Base-by-base conservation (phyloP, 1,140 invertebrate genomes). In the Aricia agestis region DNA sequence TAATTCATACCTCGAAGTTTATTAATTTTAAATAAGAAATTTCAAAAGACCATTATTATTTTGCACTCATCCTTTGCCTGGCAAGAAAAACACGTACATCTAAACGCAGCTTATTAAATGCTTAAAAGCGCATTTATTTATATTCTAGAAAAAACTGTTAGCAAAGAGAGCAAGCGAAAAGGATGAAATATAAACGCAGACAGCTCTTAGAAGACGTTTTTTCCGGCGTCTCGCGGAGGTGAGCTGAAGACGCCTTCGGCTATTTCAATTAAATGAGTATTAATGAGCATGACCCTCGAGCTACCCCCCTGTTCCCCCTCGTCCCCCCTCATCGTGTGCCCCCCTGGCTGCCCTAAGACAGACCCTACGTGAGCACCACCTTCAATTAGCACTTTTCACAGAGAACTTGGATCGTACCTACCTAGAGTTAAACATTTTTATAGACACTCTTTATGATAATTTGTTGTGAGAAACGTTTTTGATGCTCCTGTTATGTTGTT, bases 241-340 rank as follows among this genome's bases (percentile, higher is more conserved):
- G 18, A n/a, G 59, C 59, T 6, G 13, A 59, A 63, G 59, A 63
- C 59, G 59, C 59, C 59, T 10, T 19, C 19, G 59, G 59, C 59
- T 18, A 63, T 63, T 63, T 63, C 59, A 63, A 63, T 63, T 63
- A 63, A 63, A 63, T 25, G 19, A 19, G 59, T 63, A 63, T 63
- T 63, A 63, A 63, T 63, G 59, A 63, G 59, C 59, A 63, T 63
- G 58, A 1, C 58, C 58, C 58, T 18, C 52, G 13, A 58, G 52
- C 52, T 15, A 3, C 13, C 36, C 36, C 36, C 36, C n/a, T n/a
- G n/a, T 36, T 4, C 52, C 52, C 58, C 58, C 58, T n/a, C 15
- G 13, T 15, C 17, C 58, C 58, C 58, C 7, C 58, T 19, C 19
- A 11, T 9, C 59, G n/a, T 25, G 7, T 13, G 17, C 17, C n/a